Evolutionary conservation across 2,797 vertebrate genomes (phyloP).

Genomic region (Syngnathus acus): DNA sequence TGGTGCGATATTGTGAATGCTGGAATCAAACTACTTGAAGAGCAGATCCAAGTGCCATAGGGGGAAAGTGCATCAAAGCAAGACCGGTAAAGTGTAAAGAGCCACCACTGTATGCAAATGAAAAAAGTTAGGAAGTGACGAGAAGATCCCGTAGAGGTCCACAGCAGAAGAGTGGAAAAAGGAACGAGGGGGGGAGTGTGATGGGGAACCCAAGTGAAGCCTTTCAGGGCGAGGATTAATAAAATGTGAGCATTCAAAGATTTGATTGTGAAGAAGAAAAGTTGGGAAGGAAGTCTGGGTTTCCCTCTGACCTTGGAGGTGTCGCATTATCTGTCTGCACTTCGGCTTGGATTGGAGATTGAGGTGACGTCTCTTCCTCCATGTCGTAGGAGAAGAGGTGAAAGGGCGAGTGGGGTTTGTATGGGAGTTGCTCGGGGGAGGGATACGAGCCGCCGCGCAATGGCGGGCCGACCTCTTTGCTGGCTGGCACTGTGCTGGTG

Average conservation of each 20-base stretch:
- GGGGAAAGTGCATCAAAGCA: not conserved
- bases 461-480: constrained; percentile 74
- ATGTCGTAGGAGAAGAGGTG: constrained; percentile 94
- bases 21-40: not conserved
- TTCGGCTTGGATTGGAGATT: constrained; percentile 21
- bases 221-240: not conserved
- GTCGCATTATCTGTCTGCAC: constrained; percentile 37
- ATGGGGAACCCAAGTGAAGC: not conserved
- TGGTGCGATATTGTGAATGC: too few relatives aligned
- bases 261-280: constrained; percentile 19
- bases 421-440: constrained; percentile 76
- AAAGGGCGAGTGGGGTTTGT: constrained; percentile 87
- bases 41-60: not conserved
- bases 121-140: not conserved
- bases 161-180: not conserved
- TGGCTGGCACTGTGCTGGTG: constrained; percentile 56
- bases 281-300: constrained; percentile 18
- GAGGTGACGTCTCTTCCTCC: constrained; percentile 66
- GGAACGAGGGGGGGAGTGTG: not conserved
- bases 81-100: not conserved
- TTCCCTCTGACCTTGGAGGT: constrained; percentile 48
- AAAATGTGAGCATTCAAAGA: not conserved
- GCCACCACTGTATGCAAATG: not conserved
- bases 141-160: not conserved
- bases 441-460: constrained; percentile 60